Evolutionary conservation across 2,888 invertebrate genomes (phyloP).

Genomic region (Pandemis corylana): DNA sequence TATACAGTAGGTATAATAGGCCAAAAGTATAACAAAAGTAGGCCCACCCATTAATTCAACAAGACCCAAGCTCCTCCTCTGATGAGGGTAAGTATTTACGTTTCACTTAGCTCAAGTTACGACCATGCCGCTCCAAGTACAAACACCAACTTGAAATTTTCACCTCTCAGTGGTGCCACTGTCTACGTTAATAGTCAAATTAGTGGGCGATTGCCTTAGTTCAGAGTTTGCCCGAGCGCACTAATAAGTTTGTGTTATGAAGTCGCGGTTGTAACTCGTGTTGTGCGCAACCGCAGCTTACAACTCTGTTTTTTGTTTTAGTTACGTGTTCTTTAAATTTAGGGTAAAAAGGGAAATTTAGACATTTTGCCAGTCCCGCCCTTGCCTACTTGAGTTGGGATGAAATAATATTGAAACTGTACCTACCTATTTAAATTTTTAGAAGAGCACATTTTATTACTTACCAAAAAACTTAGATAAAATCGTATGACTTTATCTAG

Average conservation of each 20-base stretch:
- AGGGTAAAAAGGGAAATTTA: not conserved
- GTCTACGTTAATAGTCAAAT: not conserved
- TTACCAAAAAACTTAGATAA: no score
- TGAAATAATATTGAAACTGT: no score
- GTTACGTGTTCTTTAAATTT: conserved; percentile 10
- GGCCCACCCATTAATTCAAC: conserved; percentile 29
- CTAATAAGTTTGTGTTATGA: conserved; percentile 4
- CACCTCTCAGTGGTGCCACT: not conserved
- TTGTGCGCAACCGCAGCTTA: conserved; percentile 23
- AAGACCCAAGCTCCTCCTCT: conserved; percentile 17
- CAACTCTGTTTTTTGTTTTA: conserved; percentile 11
- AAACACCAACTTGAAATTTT: conserved; percentile 17
- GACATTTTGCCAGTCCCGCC: not conserved
- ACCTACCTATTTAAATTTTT: no score
- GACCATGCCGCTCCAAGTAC: conserved; percentile 5
- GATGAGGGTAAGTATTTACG: conserved; percentile 35
- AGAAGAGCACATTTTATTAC: no score
- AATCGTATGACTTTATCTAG: no score
- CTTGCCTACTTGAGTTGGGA: no score
- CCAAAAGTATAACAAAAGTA: conserved; percentile 26
- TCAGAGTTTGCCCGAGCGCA: not conserved
- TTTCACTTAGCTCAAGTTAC: conserved; percentile 28
- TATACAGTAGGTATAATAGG: conserved; percentile 13
- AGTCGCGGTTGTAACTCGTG: not conserved
- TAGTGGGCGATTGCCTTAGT: not conserved